Evolutionary conservation across 2,797 vertebrate species (phyloP).

Genomic region (Epinephelus malabaricus): DNA sequence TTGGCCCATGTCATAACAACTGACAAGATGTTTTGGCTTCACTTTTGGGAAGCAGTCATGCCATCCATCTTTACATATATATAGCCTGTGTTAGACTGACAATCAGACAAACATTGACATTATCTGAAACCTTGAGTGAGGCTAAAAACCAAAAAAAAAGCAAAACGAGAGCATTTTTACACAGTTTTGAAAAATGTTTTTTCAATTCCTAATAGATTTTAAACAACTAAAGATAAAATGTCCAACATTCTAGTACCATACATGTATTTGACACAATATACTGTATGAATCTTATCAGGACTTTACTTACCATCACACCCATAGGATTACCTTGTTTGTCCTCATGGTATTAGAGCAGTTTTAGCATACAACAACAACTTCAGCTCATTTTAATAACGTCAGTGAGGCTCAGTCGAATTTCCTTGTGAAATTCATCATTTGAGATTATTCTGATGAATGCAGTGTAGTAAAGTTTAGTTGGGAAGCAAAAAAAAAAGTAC

Average conservation of each 20-base stretch:
- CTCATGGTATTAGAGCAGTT: background rate
- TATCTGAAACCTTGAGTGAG: background rate
- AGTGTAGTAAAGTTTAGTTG: slow-evolving; percentile 23
- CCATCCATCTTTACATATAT: too few species aligned
- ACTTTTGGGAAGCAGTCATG: too few species aligned
- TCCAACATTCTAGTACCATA: background rate
- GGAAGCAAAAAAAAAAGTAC: slow-evolving; percentile 52
- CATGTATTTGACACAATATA: background rate
- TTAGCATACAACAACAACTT: slow-evolving; percentile 16
- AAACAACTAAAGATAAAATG: background rate
- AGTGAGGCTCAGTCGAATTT: slow-evolving; percentile 8
- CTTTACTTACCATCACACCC: slow-evolving; percentile 72
- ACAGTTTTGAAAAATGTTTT: background rate
- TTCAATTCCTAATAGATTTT: background rate
- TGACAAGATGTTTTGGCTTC: background rate
- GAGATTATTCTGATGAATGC: slow-evolving; percentile 28
- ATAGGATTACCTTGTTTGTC: slow-evolving; percentile 25
- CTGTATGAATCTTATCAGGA: background rate
- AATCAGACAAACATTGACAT: background rate
- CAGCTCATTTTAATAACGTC: slow-evolving; percentile 11
- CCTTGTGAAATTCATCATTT: slow-evolving; percentile 35
- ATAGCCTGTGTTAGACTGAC: too few species aligned
- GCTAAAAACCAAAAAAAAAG: background rate
- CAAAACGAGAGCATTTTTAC: background rate
- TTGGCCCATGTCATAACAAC: background rate